These are phyloP conservation scores for Epistrophella euchroma DNA, from an alignment of 2,888 invertebrate genomes.

Conservation along the genomic window DNA sequence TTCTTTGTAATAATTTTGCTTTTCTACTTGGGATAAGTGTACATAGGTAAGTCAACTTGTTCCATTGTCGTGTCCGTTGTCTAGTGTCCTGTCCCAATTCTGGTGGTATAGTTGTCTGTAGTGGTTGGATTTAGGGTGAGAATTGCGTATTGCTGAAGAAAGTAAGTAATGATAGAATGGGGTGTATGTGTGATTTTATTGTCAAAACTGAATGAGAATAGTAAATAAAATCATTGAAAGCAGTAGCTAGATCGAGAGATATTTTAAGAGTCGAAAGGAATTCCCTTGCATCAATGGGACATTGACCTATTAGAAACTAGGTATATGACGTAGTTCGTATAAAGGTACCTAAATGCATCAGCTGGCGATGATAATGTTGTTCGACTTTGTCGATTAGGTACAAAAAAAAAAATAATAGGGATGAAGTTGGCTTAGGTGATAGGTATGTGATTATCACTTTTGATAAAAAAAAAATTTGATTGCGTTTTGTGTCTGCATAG, in stretches of 20 bases:
- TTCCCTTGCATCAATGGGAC: conserved; percentile 39
- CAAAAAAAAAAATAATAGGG: not conserved
- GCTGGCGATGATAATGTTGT: not conserved
- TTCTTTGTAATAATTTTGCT: conserved; percentile 21
- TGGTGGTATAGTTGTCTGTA: conserved; percentile 26
- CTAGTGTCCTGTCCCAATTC: conserved; percentile 21
- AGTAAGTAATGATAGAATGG: conserved; percentile 27
- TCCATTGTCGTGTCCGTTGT: conserved; percentile 59
- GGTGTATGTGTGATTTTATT: conserved; percentile 52
- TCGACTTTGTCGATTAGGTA: not conserved
- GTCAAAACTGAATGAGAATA: conserved; percentile 10
- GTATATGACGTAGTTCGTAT: conserved; percentile 4
- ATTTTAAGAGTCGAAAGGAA: conserved; percentile 33
- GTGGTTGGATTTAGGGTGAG: conserved; percentile 53
- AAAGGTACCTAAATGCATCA: conserved; percentile 30
- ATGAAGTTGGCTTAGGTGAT: not conserved
- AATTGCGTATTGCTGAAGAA: conserved; percentile 38
- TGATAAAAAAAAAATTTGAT: not conserved
- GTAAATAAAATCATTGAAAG: conserved; percentile 11
- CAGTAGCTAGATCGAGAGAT: not conserved
- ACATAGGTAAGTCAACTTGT: conserved; percentile 65
- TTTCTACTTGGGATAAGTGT: conserved; percentile 49
- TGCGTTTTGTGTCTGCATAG: not conserved
- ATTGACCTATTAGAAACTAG: conserved; percentile 52
- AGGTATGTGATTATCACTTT: not conserved